These are phyloP conservation scores for Phrynocephalus versicolor DNA, from an alignment of 2,113 vertebrate genomes.

Conservation along the genomic window DNA sequence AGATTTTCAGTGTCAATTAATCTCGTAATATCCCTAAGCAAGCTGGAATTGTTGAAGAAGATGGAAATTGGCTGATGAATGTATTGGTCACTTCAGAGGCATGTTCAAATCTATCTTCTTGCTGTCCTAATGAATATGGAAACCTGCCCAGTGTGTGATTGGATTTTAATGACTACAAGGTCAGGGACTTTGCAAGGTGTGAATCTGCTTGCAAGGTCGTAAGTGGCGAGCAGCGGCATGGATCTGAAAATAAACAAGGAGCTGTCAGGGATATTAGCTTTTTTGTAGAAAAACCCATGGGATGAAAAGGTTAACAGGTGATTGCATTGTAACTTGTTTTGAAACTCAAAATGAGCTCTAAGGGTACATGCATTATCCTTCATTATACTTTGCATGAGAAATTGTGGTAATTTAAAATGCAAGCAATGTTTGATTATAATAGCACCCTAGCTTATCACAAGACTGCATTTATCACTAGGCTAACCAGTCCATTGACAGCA, in stretches of 20 bases:
- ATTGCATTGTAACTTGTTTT: constrained; percentile 69
- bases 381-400: constrained; percentile 58
- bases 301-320: constrained; percentile 68
- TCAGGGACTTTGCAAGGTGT: constrained; percentile 69
- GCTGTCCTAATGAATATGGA: constrained; percentile 75
- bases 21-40: constrained; percentile 69
- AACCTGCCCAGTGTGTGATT: constrained; percentile 69
- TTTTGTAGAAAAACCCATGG: constrained; percentile 66
- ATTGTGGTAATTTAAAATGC: constrained; percentile 54
- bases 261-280: constrained; percentile 70
- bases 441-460: constrained; percentile 52
- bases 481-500: constrained; percentile 24
- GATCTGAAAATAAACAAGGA: constrained; percentile 70
- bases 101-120: constrained; percentile 76
- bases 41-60: constrained; percentile 68
- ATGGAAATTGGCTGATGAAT: constrained; percentile 76
- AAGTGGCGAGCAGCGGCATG: constrained; percentile 56
- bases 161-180: constrained; percentile 75
- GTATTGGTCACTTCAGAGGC: constrained; percentile 73
- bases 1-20: constrained; percentile 72
- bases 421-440: constrained; percentile 55
- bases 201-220: constrained; percentile 70
- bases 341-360: constrained; percentile 67
- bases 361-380: constrained; percentile 57
- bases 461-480: constrained; percentile 36